Conservation (phyloP, 37 sponge, comb jelly and placozoan species). For the Diacarnus erythraeanus region DNA sequence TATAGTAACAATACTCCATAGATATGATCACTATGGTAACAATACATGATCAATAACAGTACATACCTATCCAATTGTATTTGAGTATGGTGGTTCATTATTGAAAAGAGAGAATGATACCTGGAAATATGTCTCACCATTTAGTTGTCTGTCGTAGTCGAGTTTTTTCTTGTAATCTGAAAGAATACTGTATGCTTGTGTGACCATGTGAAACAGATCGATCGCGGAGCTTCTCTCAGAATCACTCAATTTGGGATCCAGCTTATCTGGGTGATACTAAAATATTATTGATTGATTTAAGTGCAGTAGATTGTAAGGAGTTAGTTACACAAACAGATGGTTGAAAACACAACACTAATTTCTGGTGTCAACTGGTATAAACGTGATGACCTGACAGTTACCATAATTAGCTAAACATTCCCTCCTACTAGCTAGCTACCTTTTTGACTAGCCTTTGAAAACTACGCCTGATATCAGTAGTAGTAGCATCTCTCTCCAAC, state of each 20-base stretch:
- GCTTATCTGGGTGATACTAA: conserved; percentile 52
- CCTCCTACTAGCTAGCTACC: conserved; percentile 3
- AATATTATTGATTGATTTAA: not conserved
- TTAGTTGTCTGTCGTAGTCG: conserved; percentile 20
- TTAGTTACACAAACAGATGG: no score
- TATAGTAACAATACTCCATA: no score
- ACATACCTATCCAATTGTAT: no score
- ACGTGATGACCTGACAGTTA: no score
- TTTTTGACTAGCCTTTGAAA: conserved; percentile 43
- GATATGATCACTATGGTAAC: no score
- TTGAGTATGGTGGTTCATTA: no score
- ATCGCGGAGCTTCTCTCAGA: conserved; percentile 29
- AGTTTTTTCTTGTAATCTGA: not conserved
- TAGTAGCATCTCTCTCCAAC: conserved; percentile 11
- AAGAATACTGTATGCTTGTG: conserved; percentile 27
- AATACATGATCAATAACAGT: no score
- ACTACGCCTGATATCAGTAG: conserved; percentile 24
- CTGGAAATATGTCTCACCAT: conserved; percentile 8
- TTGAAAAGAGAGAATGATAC: not conserved
- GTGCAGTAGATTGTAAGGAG: no score
- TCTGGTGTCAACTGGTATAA: no score
- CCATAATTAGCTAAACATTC: not conserved
- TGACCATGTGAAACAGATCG: conserved; percentile 23
- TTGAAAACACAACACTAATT: no score
- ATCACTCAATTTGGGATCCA: not conserved